phyloP scores from a whole-genome alignment of 1,140 invertebrate species.

The Harpegnathos saltator region DNA sequence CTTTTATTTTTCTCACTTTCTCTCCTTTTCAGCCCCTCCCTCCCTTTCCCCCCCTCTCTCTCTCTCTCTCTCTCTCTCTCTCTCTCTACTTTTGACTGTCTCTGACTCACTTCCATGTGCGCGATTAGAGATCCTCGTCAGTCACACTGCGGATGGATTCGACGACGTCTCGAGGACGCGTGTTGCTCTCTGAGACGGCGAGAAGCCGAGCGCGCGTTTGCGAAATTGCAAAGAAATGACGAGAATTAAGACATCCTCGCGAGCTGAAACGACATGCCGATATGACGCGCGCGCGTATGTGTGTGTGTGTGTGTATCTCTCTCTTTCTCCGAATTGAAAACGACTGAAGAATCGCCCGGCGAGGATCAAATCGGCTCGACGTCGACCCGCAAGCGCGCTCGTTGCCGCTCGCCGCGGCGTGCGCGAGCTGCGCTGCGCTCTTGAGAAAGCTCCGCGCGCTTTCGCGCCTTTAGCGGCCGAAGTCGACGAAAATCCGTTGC shows the following conservation, averaged over 20 bases:
- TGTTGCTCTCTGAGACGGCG: background rate
- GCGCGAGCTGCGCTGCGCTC: no score
- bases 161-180: background rate
- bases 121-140: constrained; percentile 40
- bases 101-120: constrained; percentile 30
- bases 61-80: background rate
- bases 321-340: background rate
- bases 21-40: background rate
- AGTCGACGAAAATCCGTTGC: no score
- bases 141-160: constrained; percentile 22
- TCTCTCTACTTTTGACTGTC: background rate
- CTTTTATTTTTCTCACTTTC: background rate
- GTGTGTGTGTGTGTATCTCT: no score
- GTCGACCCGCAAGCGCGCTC: background rate
- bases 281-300: no score
- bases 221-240: background rate
- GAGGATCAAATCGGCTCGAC: background rate
- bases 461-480: no score
- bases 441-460: no score
- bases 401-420: no score
- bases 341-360: background rate
- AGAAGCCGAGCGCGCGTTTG: background rate
- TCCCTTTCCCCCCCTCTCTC: no score
- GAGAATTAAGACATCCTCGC: no score
- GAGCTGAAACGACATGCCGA: no score